Percentiles rank a stretch among this genome's conserved stretches.
phyloP scores from a whole-genome alignment of 2,113 vertebrate genomes.

The Philantomba maxwellii region DNA sequence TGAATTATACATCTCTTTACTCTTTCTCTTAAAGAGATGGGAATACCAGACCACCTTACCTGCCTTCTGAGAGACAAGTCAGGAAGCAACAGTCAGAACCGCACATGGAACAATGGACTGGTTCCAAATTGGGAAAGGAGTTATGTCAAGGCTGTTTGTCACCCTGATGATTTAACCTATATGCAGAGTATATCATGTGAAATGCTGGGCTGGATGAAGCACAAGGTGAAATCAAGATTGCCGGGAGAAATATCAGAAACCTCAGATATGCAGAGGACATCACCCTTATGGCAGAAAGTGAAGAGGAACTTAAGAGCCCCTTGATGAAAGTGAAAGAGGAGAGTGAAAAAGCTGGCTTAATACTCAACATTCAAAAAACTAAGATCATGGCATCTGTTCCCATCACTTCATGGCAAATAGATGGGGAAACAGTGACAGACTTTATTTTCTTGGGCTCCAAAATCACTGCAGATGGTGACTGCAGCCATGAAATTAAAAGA shows the following conservation, averaged over 20 bases:
- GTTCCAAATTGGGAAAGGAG: neutral
- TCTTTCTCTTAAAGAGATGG: neutral
- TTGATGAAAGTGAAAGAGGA: neutral
- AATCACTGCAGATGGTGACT: neutral
- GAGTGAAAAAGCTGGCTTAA: neutral
- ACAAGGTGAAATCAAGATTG: neutral
- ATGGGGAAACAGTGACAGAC: neutral
- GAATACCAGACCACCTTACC: neutral
- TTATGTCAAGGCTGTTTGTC: neutral
- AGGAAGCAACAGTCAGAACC: neutral
- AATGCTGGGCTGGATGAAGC: neutral
- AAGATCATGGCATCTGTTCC: neutral
- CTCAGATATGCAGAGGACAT: neutral
- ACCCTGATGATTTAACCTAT: neutral
- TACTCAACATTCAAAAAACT: neutral
- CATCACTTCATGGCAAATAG: neutral
- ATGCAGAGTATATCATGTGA: neutral
- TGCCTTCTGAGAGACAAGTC: neutral
- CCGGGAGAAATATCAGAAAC: neutral
- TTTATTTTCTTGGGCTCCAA: neutral
- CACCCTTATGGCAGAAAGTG: neutral
- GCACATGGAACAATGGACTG: neutral
- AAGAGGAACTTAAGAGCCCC: neutral
- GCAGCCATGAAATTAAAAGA: neutral
- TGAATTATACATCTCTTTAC: neutral